These are phyloP conservation scores for Eurytoma adleriae DNA, from an alignment of 2,888 invertebrate species.

Conservation along the genomic window DNA sequence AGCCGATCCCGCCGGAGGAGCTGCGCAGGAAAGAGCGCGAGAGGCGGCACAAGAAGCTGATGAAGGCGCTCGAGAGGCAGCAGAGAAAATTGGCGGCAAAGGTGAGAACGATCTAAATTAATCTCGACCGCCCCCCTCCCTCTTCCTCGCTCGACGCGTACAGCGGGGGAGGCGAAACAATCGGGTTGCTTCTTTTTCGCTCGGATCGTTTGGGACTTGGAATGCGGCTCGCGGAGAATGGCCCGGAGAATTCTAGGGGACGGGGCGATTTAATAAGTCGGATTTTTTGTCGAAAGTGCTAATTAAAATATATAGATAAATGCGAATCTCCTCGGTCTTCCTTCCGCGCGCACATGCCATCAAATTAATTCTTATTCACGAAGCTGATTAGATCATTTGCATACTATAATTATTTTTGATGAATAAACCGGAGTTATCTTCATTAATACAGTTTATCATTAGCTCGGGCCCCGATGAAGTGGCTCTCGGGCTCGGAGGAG, in stretches of 20 bases:
- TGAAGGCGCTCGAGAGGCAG: slow-evolving; percentile 94
- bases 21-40: slow-evolving; percentile 90
- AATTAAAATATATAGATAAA: slow-evolving; percentile 51
- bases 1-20: slow-evolving; percentile 96
- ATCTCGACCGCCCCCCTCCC: slow-evolving; percentile 24
- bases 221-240: too few relatives aligned
- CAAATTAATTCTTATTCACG: slow-evolving; percentile 46
- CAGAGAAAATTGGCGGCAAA: slow-evolving; percentile 94
- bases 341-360: slow-evolving; percentile 11
- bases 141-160: not conserved
- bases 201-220: not conserved
- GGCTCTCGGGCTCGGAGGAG: slow-evolving; percentile 9
- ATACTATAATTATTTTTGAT: slow-evolving; percentile 57
- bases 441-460: slow-evolving; percentile 38
- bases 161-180: slow-evolving; percentile 33
- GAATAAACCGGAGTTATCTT: slow-evolving; percentile 46
- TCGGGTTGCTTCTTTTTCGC: not conserved
- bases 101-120: slow-evolving; percentile 65
- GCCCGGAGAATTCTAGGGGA: not conserved
- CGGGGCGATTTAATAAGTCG: slow-evolving; percentile 48
- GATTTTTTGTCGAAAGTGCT: slow-evolving; percentile 45
- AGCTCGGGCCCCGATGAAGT: not conserved
- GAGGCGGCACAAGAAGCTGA: slow-evolving; percentile 92
- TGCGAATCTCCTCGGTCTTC: slow-evolving; percentile 18
- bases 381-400: slow-evolving; percentile 56